Evolutionary conservation across 2,888 invertebrate species (phyloP), one percentile per base, ranked within the genome.

Genomic region (Choreutis nemorana): DNA sequence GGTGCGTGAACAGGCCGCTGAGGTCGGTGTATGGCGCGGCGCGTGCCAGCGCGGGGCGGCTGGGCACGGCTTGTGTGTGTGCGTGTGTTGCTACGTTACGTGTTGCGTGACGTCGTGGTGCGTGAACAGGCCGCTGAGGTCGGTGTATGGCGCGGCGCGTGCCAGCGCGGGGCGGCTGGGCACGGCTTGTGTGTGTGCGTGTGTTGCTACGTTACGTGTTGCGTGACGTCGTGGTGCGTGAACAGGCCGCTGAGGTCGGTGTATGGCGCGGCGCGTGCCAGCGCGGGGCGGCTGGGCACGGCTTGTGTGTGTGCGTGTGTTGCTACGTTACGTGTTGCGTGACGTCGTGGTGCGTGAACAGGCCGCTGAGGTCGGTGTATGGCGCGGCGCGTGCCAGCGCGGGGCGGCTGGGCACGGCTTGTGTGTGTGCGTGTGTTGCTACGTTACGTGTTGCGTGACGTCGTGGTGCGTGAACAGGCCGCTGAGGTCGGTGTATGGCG

Each of bases 231-330:
- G 3, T 86, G 86, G 0, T 90, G 87, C 40, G 90, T 87, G 56
- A 98, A 96, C 25, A 97, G 62, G 0, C 97, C 97, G 37, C 96
- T 97, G 0, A 90, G 81, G 62, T 99, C 98, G 41, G 90, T 84
- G 62, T 95, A 97, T 7, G 83, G 87, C 23, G 85, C 81, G 3
- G 88, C 73, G 1, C 79, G 65, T 1, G 79, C 55, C 1, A 84
- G 54, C 1, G 79, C 55, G 0, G 84, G 84, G 0, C 72, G 47
- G 30, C 59, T 54, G 1, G 78, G 67, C 2, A 70, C 66, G 0
- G 63, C 52, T 33, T 77, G 77, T 0, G n/a, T n/a, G n/a, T n/a
- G n/a, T n/a, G n/a, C n/a, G n/a, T n/a, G n/a, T n/a, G n/a, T n/a
- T n/a, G n/a, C n/a, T n/a, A n/a, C n/a, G n/a, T n/a, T n/a, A n/a